Conservation (phyloP, 2,797 vertebrate species). For the Sebastes taczanowskii region DNA sequence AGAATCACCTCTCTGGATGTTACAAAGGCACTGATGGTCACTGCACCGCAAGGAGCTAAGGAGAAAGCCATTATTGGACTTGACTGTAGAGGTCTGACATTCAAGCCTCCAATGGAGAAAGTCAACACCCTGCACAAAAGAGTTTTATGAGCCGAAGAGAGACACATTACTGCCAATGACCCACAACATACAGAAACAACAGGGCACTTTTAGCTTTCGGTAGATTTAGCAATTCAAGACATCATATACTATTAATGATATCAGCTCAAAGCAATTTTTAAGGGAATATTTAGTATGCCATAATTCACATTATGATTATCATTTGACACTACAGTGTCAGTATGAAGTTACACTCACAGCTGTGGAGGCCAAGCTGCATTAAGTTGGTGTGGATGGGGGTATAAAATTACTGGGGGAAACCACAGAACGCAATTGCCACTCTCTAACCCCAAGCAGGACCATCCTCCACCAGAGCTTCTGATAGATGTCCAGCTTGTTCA, state of each 20-base stretch:
- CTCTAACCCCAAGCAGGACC: too few relatives aligned
- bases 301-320: neutral
- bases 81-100: slow-evolving; percentile 12
- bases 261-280: slow-evolving; percentile 10
- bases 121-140: neutral
- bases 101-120: slow-evolving; percentile 3
- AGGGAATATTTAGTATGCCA: neutral
- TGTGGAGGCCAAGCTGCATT: too few relatives aligned
- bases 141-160: slow-evolving; percentile 6
- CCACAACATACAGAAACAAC: neutral
- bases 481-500: too few relatives aligned
- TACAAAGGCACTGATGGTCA: neutral
- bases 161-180: neutral
- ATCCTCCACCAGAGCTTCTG: too few relatives aligned
- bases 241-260: slow-evolving; percentile 4
- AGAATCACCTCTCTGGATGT: slow-evolving; percentile 2
- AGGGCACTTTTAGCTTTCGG: neutral
- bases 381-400: too few relatives aligned
- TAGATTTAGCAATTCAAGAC: slow-evolving; percentile 13
- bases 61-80: neutral
- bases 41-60: neutral
- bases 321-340: too few relatives aligned
- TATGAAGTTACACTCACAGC: too few relatives aligned
- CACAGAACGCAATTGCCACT: too few relatives aligned
- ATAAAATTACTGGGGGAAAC: too few relatives aligned